phyloP scores from a whole-genome alignment of 2,113 vertebrate species.

The Excalfactoria chinensis region DNA sequence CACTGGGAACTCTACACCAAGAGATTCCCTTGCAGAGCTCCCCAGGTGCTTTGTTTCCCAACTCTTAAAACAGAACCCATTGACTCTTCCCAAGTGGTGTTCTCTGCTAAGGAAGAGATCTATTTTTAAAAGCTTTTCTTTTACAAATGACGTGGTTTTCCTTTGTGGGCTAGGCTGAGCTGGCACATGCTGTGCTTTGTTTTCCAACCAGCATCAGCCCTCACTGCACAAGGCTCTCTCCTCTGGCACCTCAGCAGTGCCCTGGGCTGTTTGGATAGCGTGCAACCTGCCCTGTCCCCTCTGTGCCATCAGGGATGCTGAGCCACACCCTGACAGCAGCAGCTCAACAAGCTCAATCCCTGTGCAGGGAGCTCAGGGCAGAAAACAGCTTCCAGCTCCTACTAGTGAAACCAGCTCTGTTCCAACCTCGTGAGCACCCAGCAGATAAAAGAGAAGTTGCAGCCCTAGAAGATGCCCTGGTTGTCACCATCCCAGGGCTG shows the following conservation, averaged over 20 bases:
- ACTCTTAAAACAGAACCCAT: constrained; percentile 23
- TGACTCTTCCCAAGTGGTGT: constrained; percentile 16
- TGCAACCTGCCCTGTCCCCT: not conserved
- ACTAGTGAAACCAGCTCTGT: not conserved
- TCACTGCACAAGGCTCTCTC: not conserved
- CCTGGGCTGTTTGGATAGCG: not conserved
- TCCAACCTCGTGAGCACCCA: not conserved
- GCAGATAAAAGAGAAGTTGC: not conserved
- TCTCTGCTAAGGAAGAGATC: not conserved
- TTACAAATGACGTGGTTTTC: constrained; percentile 31
- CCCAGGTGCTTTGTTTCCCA: not conserved
- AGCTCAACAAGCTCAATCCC: fast-evolving
- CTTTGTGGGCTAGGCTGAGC: constrained; percentile 27
- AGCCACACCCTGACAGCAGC: not conserved
- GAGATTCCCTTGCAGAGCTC: not conserved
- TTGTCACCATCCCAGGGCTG: not conserved
- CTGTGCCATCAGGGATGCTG: not conserved
- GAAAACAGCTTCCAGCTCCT: not conserved
- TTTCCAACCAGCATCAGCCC: constrained; percentile 1
- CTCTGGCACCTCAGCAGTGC: not conserved
- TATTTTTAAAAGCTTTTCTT: constrained; percentile 41
- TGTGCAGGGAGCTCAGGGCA: not conserved
- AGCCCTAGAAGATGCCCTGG: not conserved
- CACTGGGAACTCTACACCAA: not conserved
- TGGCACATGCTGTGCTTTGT: not conserved